phyloP scores from a whole-genome alignment of 2,113 vertebrate genomes.

The Seriola rivoliana region DNA sequence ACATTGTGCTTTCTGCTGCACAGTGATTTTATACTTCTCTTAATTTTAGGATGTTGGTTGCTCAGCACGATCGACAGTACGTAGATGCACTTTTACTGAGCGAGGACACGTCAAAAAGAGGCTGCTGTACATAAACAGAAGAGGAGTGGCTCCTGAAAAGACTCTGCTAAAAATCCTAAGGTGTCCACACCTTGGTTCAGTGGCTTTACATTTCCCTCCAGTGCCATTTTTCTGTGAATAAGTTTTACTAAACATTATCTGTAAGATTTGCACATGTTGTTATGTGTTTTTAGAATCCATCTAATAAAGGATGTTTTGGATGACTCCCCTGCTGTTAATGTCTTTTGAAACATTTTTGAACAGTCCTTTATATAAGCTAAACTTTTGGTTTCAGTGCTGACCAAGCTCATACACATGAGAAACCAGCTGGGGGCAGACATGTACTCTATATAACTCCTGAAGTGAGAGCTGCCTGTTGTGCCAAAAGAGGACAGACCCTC shows the following conservation, averaged over 20 bases:
- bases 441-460: slow-evolving; percentile 18
- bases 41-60: slow-evolving; percentile 81
- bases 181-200: background rate
- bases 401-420: slow-evolving; percentile 25
- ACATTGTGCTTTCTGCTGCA: slow-evolving; percentile 4
- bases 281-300: background rate
- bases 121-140: slow-evolving; percentile 78
- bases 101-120: slow-evolving; percentile 57
- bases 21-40: background rate
- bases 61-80: slow-evolving; percentile 82
- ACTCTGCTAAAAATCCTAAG: background rate
- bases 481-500: slow-evolving; percentile 69
- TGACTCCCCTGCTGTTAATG: background rate
- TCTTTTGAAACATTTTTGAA: slow-evolving; percentile 1
- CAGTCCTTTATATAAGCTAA: background rate
- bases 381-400: background rate
- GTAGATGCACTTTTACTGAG: slow-evolving; percentile 81
- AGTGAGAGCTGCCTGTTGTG: slow-evolving; percentile 35
- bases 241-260: slow-evolving; percentile 18
- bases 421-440: slow-evolving; percentile 76
- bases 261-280: slow-evolving; percentile 8
- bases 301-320: slow-evolving; percentile 49
- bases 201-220: background rate
- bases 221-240: background rate
- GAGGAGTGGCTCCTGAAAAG: background rate